Evolutionary conservation across 1,140 invertebrate species (phyloP), one percentile per base, ranked within the genome.

Genomic region (Bombyx mandarina): DNA sequence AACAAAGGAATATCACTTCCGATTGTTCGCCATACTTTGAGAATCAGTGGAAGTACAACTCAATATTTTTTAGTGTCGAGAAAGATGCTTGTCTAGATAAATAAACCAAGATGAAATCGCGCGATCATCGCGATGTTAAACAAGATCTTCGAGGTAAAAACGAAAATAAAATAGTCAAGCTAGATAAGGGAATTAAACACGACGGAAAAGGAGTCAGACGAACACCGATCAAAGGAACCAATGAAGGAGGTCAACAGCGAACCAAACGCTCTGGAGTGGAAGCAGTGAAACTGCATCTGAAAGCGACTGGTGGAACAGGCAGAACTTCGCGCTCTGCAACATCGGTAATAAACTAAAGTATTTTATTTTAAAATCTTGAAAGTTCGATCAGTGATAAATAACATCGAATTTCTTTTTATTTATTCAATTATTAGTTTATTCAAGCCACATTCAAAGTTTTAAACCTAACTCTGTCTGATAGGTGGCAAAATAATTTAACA

Each of bases 321-420:
- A 74, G 84, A 54, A 72, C 76, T 7, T 87, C 84, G 8, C 71
- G 84, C 51, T 87, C 84, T 45, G 84, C 84, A 8, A 82, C 80
- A 52, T 56, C 84, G 66, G 84, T 87, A 79, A 73, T 22, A 44
- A 46, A 22, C 26, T 47, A 54, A 35, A 5, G 1, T 1, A 35
- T 35, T 35, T 35, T 35, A 35, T 3, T 35, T 35, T 5, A 35
- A 35, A 35, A 35, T 35, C 26, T 35, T 35, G 0, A 1, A 35
- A 35, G 26, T 35, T 1, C 4, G 26, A 0, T 1, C 26, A 35
- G 0, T 35, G 2, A 35, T 35, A 3, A 35, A 35, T 35, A 35
- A 5, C 26, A 35, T 35, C 26, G 0, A 35, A 5, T 35, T 1
- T 35, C 12, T 35, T 35, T 35, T 35, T 35, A 35, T 35, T 35